A percentile compares a stretch with the other conserved stretches of the same genome.
These are phyloP conservation scores for Aphaenogaster ashmeadi DNA, from an alignment of 1,140 invertebrate species.

Conservation along the genomic window DNA sequence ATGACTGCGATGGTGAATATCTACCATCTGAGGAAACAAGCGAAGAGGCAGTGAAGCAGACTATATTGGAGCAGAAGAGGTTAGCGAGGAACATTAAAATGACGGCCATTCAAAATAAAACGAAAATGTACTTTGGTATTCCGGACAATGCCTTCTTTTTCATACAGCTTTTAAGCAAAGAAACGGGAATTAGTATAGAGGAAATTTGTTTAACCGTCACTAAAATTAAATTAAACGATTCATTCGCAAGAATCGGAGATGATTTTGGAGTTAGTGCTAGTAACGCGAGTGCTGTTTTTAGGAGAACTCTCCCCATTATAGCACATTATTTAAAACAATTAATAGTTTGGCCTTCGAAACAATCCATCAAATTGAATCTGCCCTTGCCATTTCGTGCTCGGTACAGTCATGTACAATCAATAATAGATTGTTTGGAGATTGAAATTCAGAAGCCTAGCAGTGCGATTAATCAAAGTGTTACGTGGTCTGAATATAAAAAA, in stretches of 20 bases:
- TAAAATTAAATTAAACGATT: slow-evolving; percentile 1
- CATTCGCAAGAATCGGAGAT: neutral
- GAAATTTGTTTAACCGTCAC: neutral
- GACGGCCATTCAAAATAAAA: neutral
- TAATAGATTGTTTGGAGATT: slow-evolving; percentile 4
- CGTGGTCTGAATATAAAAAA: slow-evolving; percentile 28
- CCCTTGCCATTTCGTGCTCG: neutral
- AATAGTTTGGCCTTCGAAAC: neutral
- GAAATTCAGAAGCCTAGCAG: neutral
- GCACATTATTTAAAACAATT: slow-evolving; percentile 10
- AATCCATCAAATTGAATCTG: neutral
- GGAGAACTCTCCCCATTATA: neutral
- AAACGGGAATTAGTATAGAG: neutral
- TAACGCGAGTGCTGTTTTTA: neutral
- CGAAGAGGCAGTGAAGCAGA: no score
- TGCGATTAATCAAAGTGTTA: neutral
- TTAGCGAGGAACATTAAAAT: neutral
- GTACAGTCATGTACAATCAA: neutral
- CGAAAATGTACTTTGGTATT: neutral
- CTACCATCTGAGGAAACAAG: neutral
- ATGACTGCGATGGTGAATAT: neutral
- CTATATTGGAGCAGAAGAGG: no score
- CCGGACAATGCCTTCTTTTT: neutral
- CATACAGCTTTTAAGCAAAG: neutral
- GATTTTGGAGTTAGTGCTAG: neutral